phyloP scores from a whole-genome alignment of 2,888 invertebrate genomes.

The Apamea epomidion region DNA sequence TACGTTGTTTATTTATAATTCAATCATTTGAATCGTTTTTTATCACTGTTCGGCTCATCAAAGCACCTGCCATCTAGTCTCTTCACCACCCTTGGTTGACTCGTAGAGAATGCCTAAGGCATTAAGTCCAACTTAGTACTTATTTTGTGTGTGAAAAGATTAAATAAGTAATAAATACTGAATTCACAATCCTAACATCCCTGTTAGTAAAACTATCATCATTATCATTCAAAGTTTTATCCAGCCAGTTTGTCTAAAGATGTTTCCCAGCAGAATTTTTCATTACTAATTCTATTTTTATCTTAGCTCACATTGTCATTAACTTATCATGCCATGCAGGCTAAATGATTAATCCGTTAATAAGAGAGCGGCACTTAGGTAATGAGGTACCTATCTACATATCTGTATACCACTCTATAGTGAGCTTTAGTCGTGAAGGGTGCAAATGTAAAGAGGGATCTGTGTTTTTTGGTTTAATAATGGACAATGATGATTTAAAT shows the following conservation, averaged over 20 bases:
- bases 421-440: conserved; percentile 3
- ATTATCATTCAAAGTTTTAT: not conserved
- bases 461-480: not conserved
- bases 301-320: not conserved
- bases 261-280: not conserved
- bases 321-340: conserved; percentile 10
- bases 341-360: conserved; percentile 38
- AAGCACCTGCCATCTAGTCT: no score
- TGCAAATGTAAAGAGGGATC: not conserved
- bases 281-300: conserved; percentile 1
- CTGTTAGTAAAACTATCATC: no score
- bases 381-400: conserved; percentile 7
- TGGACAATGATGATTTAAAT: not conserved
- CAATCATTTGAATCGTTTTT: no score
- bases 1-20: no score
- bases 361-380: conserved; percentile 42
- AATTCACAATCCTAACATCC: not conserved
- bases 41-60: no score
- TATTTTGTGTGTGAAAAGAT: no score
- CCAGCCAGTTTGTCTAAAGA: not conserved
- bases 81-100: no score
- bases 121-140: no score
- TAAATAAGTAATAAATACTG: no score
- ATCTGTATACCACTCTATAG: conserved; percentile 2
- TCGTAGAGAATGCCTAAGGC: no score